Evolutionary conservation across 2,797 vertebrate species (phyloP).

Genomic region (Pelodytes ibericus): DNA sequence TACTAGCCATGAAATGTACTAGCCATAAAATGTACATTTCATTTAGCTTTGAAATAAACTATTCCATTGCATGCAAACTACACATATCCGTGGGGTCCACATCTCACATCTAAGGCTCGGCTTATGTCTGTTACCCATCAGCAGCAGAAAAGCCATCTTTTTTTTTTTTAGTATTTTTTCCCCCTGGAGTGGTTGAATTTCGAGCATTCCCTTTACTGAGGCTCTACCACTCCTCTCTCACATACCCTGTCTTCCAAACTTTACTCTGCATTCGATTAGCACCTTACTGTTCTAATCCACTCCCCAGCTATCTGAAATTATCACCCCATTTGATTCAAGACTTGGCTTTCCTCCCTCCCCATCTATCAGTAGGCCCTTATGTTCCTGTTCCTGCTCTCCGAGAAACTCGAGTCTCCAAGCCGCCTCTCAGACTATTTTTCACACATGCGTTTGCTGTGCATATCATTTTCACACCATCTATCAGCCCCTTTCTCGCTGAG

Average conservation of each 20-base stretch:
- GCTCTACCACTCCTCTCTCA: slow-evolving; percentile 44
- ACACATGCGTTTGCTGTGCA: slow-evolving; percentile 43
- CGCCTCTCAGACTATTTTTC: slow-evolving; percentile 43
- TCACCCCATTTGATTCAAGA: slow-evolving; percentile 56
- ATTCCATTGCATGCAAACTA: slow-evolving; percentile 37
- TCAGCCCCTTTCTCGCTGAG: slow-evolving; percentile 40
- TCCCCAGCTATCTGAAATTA: slow-evolving; percentile 57
- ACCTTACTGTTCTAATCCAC: slow-evolving; percentile 55
- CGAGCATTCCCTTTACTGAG: slow-evolving; percentile 33
- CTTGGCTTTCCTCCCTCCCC: slow-evolving; percentile 45
- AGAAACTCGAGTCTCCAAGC: slow-evolving; percentile 39
- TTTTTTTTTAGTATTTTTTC: too few species aligned
- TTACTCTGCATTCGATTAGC: slow-evolving; percentile 56
- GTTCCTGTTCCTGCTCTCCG: slow-evolving; percentile 36
- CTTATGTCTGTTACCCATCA: slow-evolving; percentile 54
- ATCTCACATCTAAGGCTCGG: slow-evolving; percentile 11
- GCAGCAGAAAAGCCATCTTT: slow-evolving; percentile 39
- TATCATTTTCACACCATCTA: slow-evolving; percentile 55
- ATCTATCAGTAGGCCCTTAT: slow-evolving; percentile 52
- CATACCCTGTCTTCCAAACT: slow-evolving; percentile 48
- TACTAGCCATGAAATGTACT: too few species aligned
- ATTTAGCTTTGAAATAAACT: not conserved
- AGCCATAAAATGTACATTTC: too few species aligned
- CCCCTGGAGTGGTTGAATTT: slow-evolving; percentile 43
- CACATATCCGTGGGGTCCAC: slow-evolving; percentile 35